Base-by-base conservation (phyloP, 2,113 vertebrate species). In the Catharus fuscescens region DNA sequence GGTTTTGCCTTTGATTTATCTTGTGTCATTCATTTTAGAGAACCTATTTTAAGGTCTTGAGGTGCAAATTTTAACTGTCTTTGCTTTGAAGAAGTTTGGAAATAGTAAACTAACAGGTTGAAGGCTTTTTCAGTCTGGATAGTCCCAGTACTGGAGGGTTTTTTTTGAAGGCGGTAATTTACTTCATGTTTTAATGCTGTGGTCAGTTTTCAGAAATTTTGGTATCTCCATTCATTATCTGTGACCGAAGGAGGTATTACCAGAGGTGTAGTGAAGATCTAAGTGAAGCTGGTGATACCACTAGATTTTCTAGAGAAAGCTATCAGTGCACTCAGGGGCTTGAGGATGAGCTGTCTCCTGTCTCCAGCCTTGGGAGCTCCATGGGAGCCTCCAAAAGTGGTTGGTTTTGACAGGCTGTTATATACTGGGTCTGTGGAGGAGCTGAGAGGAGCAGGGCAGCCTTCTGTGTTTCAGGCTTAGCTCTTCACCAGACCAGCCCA, bases 241-340 rank as follows among this genome's bases (percentile, higher is more conserved):
- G 25, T 92, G 40, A 61, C 60, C n/a, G 24, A 73, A 45, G 36
- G 12, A 71, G 23, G 6, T 88, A 34, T 65, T 77, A 44, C 9
- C 26, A 17, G 38, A 64, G 31, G 5, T 47, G 18, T 36, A 57
- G 12, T 12, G 19, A 90, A 57, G 14, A 29, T 38, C 16, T 47
- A 56, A 50, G 47, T 42, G 47, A 90, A 85, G 20, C 25, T 60
- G n/a, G 6, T 54, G 38, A 59, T 57, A 25, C 10, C 25, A 53
- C 9, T 67, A 52, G 32, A 78, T 81, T 74, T 66, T 18, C 12
- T 72, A 34, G 53, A 61, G 72, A 23, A 23, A 2, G 7, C 28
- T 78, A 1, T n/a, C 3, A 5, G 31, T 60, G 31, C 3, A 3
- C 12, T 52, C 1, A 2, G 15, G 15, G 25, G 1, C 42, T 80